phyloP scores from a whole-genome alignment of 2,113 vertebrate species.

The Neofelis nebulosa region DNA sequence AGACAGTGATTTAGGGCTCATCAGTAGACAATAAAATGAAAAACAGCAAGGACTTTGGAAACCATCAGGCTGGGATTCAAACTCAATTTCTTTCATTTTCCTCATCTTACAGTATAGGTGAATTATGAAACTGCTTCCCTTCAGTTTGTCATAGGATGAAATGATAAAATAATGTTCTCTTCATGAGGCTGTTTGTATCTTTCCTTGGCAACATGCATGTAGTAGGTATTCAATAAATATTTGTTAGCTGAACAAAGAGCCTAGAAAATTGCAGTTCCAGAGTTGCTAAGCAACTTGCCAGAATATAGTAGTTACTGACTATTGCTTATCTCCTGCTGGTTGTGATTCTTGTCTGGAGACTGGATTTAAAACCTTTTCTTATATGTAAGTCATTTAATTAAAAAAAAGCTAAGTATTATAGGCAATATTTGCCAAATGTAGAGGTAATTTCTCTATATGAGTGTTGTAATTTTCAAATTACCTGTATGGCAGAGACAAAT shows the following conservation, averaged over 20 bases:
- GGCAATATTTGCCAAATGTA: constrained; percentile 13
- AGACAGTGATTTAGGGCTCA: neutral
- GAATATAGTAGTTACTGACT: constrained; percentile 47
- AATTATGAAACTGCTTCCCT: constrained; percentile 2
- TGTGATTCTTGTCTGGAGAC: constrained; percentile 43
- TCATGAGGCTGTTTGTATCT: constrained; percentile 37
- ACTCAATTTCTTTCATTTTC: neutral
- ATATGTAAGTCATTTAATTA: constrained; percentile 53
- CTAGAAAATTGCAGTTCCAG: neutral
- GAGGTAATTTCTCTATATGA: neutral
- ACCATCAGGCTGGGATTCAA: neutral
- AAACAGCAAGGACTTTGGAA: neutral
- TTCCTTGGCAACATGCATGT: constrained; percentile 26
- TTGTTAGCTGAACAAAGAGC: constrained; percentile 58
- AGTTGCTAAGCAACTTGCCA: constrained; percentile 76
- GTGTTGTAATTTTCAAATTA: constrained; percentile 1
- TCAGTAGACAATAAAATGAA: neutral
- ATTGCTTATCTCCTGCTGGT: constrained; percentile 31
- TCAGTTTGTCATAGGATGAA: constrained; percentile 16
- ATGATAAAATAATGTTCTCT: constrained; percentile 53
- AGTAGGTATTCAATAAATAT: constrained; percentile 63
- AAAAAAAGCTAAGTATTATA: constrained; percentile 46
- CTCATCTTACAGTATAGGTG: neutral
- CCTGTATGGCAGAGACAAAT: neutral
- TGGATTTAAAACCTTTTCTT: constrained; percentile 48